Percentiles rank a stretch among this genome's conserved stretches.
Evolutionary conservation across 2,888 invertebrate species (phyloP).

Genomic region (Campopleginae sp.): DNA sequence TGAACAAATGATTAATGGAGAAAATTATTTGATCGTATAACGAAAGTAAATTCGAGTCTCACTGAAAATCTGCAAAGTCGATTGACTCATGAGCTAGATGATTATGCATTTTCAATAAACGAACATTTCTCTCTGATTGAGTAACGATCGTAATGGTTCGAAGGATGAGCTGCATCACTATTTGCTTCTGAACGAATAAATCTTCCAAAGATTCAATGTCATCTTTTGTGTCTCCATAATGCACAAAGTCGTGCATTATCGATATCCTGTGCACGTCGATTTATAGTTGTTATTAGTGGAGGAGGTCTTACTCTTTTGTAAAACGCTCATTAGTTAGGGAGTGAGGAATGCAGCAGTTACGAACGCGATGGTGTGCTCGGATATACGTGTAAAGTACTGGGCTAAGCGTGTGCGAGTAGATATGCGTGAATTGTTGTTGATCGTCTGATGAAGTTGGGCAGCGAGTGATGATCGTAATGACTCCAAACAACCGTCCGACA

Average conservation of each 20-base stretch:
- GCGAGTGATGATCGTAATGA: constrained; percentile 81
- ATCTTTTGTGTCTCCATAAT: neutral
- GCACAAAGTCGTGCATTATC: neutral
- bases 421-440: constrained; percentile 7
- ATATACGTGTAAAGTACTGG: constrained; percentile 21
- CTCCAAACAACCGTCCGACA: constrained; percentile 80
- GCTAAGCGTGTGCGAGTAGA: neutral
- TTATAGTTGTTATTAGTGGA: constrained; percentile 41
- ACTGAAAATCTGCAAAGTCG: neutral
- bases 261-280: neutral
- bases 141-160: neutral
- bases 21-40: too few relatives aligned
- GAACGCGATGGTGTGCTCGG: constrained; percentile 25
- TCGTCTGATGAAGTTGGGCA: constrained; percentile 70
- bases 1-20: too few relatives aligned
- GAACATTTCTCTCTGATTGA: neutral
- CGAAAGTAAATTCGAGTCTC: neutral
- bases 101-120: neutral
- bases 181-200: neutral
- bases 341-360: constrained; percentile 34
- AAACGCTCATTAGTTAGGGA: constrained; percentile 40
- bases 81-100: neutral
- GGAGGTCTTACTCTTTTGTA: constrained; percentile 14
- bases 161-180: neutral
- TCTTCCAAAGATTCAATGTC: neutral